Evolutionary conservation across 2,113 vertebrate genomes (phyloP).

Genomic region (Ammodytes dubius): DNA sequence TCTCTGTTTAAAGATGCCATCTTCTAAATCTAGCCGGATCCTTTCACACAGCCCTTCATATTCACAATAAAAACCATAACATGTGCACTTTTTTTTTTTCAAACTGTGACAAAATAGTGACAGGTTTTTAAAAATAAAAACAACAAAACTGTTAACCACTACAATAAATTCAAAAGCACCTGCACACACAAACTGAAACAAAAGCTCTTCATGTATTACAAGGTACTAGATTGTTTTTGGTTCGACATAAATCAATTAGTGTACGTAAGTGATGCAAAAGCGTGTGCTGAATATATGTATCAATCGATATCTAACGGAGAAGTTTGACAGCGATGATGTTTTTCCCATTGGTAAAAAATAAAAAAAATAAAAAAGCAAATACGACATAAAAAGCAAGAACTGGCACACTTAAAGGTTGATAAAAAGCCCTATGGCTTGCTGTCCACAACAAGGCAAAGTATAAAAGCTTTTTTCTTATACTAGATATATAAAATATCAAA

Average conservation of each 20-base stretch:
- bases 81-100: conserved; percentile 76
- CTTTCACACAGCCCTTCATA: conserved; percentile 80
- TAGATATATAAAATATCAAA: conserved; percentile 84
- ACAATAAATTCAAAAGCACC: conserved; percentile 81
- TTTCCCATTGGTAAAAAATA: conserved; percentile 59
- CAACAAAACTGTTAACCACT: conserved; percentile 76
- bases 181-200: conserved; percentile 78
- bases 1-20: conserved; percentile 64
- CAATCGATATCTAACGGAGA: conserved; percentile 78
- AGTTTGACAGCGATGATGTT: conserved; percentile 68
- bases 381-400: conserved; percentile 80
- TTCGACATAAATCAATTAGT: conserved; percentile 83
- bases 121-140: conserved; percentile 65
- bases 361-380: conserved; percentile 62
- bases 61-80: conserved; percentile 72
- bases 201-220: conserved; percentile 85
- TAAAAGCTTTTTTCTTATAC: conserved; percentile 83
- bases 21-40: conserved; percentile 66
- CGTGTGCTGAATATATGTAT: conserved; percentile 80
- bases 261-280: conserved; percentile 83
- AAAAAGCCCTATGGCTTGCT: conserved; percentile 80
- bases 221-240: conserved; percentile 86
- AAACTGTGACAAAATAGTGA: conserved; percentile 77
- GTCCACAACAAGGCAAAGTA: conserved; percentile 84
- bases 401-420: conserved; percentile 76